Base-by-base conservation (phyloP, 2,797 vertebrate species). In the Emys orbicularis region DNA sequence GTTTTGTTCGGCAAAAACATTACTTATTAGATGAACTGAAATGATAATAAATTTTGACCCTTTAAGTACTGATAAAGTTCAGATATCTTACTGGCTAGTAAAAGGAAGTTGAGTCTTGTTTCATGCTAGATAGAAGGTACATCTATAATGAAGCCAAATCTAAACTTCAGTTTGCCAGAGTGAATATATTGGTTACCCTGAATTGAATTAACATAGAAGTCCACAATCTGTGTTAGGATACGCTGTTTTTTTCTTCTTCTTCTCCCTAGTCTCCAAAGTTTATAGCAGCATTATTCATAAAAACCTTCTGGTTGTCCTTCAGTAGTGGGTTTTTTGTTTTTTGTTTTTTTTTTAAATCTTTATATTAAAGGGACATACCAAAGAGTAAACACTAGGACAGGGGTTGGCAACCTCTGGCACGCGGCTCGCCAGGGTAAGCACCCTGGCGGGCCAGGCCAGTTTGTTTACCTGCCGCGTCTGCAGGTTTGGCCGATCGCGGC, bases 1-100 rank as follows among this genome's bases (percentile, higher is more conserved):
- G 99, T 99, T 99, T 99, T 99, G 99, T 99, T 99, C 98, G 98
- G 98, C 98, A 99, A 99, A 99, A 99, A 98, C 98, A 99, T 99
- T 99, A 99, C 99, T 99, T 99, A 99, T 99, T 99, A 99, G 99
- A 99, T 99, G 98, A 99, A 98, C 98, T 97, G 98, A 99, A 99
- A 99, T 98, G 98, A 98, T 99, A 98, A 99, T 99, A 99, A 99
- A 99, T 99, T 98, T 99, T 98, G 98, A 99, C 98, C 98, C 98
- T 98, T 98, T 98, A 98, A 98, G 90, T 79, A 50, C 98, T 96
- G 97, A 96, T 97, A 87, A 91, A 94, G 90, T 97, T 96, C 74
- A 89, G 91, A 89, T 84, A 92, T 96, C 97, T 98, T 98, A 97
- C 96, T 98, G 96, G 98, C 97, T 96, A 93, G 94, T 86, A 96